These are phyloP conservation scores for Protonemura montana DNA, from an alignment of 2,888 invertebrate genomes.

Conservation along the genomic window DNA sequence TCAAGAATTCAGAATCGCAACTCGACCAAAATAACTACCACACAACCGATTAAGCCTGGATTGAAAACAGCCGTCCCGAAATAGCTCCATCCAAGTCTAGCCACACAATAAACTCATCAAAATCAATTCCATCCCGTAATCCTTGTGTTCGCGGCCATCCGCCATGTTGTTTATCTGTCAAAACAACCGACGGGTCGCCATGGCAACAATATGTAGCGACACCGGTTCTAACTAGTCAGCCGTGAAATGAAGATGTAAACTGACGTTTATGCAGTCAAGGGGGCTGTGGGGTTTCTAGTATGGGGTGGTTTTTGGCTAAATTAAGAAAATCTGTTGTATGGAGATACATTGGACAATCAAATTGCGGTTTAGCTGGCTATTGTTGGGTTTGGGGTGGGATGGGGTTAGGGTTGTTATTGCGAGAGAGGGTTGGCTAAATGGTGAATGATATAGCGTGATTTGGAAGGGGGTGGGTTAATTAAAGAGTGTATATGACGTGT, in stretches of 20 bases:
- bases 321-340: neutral
- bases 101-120: neutral
- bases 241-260: neutral
- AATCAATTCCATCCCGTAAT: neutral
- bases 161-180: neutral
- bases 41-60: neutral
- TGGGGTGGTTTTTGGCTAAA: neutral
- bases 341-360: neutral
- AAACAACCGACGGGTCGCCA: neutral
- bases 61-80: neutral
- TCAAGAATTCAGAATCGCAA: too few species aligned
- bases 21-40: neutral
- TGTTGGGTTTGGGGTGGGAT: neutral
- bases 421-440: neutral
- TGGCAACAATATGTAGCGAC: neutral
- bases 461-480: neutral
- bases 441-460: neutral
- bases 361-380: neutral
- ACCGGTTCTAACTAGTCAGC: neutral
- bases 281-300: neutral
- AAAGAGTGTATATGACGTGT: too few species aligned
- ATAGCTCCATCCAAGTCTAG: too few species aligned
- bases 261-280: neutral
- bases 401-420: neutral
- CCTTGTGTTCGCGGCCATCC: neutral